Evolutionary conservation across 2,113 vertebrate species (phyloP), one percentile per base, ranked within the genome.

Genomic region (Planiliza haematocheilus): DNA sequence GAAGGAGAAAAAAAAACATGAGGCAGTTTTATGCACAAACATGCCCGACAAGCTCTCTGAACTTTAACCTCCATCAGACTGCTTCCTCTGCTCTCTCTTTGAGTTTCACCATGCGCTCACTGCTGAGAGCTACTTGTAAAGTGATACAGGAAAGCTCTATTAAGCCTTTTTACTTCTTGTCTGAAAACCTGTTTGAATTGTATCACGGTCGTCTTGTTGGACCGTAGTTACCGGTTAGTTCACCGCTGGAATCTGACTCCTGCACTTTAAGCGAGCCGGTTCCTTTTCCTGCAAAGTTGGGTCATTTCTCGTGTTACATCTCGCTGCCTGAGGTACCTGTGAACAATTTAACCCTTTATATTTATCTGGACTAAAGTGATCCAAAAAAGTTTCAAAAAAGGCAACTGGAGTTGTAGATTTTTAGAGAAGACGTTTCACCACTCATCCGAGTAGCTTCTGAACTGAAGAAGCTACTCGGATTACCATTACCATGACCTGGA

Each of bases 181-280:
- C 13, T 20, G 24, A 21, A 77, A 86, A 89, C 83, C 79, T 51
- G 74, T 90, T 79, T 68, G 42, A 70, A 53, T 55, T 43, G 43
- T 30, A 21, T 59, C n/a, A 2, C 24, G 36, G 16, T 57, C 58
- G 67, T 64, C n/a, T 24, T 4, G 41, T 70, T 65, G 10, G 49
- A 14, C 58, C 24, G n/a, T 18, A 30, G 63, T 36, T 12, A 2
- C 17, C 8, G 12, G 13, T 66, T 63, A 37, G 10, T 37, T 36
- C 43, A 24, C 55, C 3, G 65, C 58, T 75, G 81, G 48, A 82
- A 82, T 66, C 24, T 12, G 24, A 74, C 57, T 74, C 71, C 43
- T 38, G 12, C 6, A 0, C 50, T 52, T 50, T 57, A 49, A 79
- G 34, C 37, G 43, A 79, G 34, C 37, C 43, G 46, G 18, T 74